phyloP scores from a whole-genome alignment of 2,113 vertebrate genomes.

The Tachysurus vachellii region DNA sequence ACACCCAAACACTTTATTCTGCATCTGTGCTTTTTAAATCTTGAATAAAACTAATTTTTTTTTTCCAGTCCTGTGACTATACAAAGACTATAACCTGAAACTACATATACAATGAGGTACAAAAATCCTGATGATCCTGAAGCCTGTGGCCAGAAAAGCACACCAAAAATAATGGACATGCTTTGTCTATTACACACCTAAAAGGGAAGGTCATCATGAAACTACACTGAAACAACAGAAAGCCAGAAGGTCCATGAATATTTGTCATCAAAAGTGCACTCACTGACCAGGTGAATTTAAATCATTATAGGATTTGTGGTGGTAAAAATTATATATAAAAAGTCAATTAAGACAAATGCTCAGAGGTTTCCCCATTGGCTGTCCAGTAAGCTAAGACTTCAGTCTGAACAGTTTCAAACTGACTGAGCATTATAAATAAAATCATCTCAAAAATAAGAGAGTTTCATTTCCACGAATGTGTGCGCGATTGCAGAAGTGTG shows the following conservation, averaged over 20 bases:
- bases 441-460: background rate
- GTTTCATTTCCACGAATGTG: conserved; percentile 20
- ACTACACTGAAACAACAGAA: background rate
- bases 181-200: background rate
- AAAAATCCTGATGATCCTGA: background rate
- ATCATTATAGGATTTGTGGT: background rate
- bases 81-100: background rate
- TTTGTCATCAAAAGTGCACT: background rate
- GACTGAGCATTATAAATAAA: background rate
- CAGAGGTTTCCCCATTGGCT: background rate
- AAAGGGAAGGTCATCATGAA: background rate
- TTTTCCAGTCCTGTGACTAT: background rate
- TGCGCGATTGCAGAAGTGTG: conserved; percentile 14
- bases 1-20: background rate
- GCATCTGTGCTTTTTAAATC: background rate
- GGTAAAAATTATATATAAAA: background rate
- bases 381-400: background rate
- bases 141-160: background rate
- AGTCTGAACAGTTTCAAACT: background rate
- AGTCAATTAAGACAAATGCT: background rate
- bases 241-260: background rate
- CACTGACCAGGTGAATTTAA: background rate
- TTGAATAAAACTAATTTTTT: background rate
- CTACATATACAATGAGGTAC: background rate
- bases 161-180: background rate